Base-by-base conservation (phyloP, 2,113 vertebrate genomes). In the Perca flavescens region DNA sequence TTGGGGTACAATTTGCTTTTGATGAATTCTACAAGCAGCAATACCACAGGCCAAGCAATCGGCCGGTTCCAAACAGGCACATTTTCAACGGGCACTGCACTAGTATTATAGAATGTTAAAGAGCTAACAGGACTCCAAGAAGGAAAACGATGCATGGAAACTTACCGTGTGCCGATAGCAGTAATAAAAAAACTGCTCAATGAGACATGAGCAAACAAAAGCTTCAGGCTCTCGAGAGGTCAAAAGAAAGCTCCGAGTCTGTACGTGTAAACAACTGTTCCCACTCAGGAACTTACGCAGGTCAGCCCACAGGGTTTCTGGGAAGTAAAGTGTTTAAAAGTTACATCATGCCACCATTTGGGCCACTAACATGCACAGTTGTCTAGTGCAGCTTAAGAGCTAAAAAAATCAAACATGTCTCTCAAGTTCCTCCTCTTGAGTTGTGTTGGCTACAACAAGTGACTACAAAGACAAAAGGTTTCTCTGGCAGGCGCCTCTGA, bases 401-500 rank as follows among this genome's bases (percentile, higher is more conserved):
- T 14, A 25, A 61, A 74, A 66, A 52, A 16, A 60, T 34, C 80
- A 80, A 78, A 47, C 61, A 19, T 17, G 47, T 58, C 79, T 50
- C 11, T 68, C 56, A 22, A 71, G 36, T 19, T 5, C 22, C 77
- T 73, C 49, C 50, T 75, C 77, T 73, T 73, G 52, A 74, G 49
- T 50, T 53, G 12, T 10, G 56, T 67, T 73, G 22, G 75, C 76
- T 73, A 79, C 73, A 82, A 65, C 75, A 77, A 75, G 43, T n/a
- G 43, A 73, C 54, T 31, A 17, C 56, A 52, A 66, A 77, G 72
- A 80, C 70, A 73, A 75, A 75, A 80, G 13, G 31, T 21, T 52
- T 74, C 65, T 77, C 70, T 46, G 80, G 63, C 52, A 68, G 82
- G 71, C 74, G 68, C 77, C 85, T 75, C 60, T 43, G 69, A 73